Percentiles rank a stretch among this genome's conserved stretches.
phyloP scores from a whole-genome alignment of 2,797 vertebrate species.

The Sebastes itinus region DNA sequence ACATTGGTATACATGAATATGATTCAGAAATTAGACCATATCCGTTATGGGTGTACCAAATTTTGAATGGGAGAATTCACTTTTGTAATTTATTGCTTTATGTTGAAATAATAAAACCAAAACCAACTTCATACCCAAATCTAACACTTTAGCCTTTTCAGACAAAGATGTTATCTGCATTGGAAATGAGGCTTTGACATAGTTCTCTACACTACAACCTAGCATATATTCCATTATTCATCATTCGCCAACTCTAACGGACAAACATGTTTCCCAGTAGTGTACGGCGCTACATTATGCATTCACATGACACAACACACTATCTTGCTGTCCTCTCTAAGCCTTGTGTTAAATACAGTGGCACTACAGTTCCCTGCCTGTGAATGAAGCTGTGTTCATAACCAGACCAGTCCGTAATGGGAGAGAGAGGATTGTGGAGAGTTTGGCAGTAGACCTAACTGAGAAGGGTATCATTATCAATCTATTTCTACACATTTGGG shows the following conservation, averaged over 20 bases:
- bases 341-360: conserved; percentile 34
- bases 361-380: conserved; percentile 8
- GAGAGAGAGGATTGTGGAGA: background rate
- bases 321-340: conserved; percentile 18
- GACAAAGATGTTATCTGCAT: background rate
- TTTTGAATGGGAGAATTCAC: background rate
- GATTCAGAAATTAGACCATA: background rate
- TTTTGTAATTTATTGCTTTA: background rate
- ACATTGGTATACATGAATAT: background rate
- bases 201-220: conserved; percentile 23
- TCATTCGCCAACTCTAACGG: conserved; percentile 26
- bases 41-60: background rate
- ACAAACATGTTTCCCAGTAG: conserved; percentile 47
- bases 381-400: conserved; percentile 32
- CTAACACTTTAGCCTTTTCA: background rate
- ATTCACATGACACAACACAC: conserved; percentile 52
- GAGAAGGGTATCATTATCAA: conserved; percentile 30
- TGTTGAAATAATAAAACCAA: conserved; percentile 5
- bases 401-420: background rate
- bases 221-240: conserved; percentile 64
- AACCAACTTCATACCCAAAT: background rate
- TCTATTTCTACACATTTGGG: conserved; percentile 60
- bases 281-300: conserved; percentile 44
- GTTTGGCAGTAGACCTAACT: conserved; percentile 16
- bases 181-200: conserved; percentile 24